Evolutionary conservation across 2,888 invertebrate genomes (phyloP).

Genomic region (Aplocera efformata): DNA sequence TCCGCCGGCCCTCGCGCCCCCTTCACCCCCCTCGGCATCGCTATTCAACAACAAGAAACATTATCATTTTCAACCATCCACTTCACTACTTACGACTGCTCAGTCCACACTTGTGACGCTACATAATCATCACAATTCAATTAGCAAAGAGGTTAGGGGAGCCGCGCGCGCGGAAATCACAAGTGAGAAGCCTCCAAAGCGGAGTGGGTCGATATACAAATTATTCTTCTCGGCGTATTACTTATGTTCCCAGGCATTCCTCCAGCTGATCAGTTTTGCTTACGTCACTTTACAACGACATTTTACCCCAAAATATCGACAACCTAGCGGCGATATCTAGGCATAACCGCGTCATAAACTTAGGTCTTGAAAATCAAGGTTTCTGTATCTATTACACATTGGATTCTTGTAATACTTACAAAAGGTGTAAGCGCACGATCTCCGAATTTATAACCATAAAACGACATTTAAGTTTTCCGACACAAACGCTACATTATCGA

Average conservation of each 20-base stretch:
- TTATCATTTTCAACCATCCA: slow-evolving; percentile 32
- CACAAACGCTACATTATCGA: slow-evolving; percentile 81
- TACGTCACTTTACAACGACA: slow-evolving; percentile 71
- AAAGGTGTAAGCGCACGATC: slow-evolving; percentile 78
- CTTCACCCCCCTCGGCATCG: slow-evolving; percentile 83
- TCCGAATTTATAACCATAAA: slow-evolving; percentile 75
- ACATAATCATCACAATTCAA: slow-evolving; percentile 66
- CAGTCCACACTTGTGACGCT: slow-evolving; percentile 30
- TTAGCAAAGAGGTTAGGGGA: slow-evolving; percentile 77
- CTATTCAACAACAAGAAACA: slow-evolving; percentile 45
- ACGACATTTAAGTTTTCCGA: slow-evolving; percentile 78
- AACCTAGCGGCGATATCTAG: slow-evolving; percentile 61
- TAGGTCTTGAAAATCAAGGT: slow-evolving; percentile 43
- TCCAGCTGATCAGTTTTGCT: slow-evolving; percentile 60
- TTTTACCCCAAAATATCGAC: slow-evolving; percentile 65
- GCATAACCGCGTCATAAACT: slow-evolving; percentile 57
- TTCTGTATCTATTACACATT: slow-evolving; percentile 46
- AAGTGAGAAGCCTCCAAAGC: slow-evolving; percentile 67
- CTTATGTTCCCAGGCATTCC: slow-evolving; percentile 41
- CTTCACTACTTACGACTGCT: slow-evolving; percentile 27
- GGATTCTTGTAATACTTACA: slow-evolving; percentile 65
- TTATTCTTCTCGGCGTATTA: slow-evolving; percentile 47
- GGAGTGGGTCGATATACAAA: slow-evolving; percentile 69
- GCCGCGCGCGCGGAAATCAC: slow-evolving; percentile 76
- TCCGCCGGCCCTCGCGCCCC: slow-evolving; percentile 79